Conservation (phyloP, 2,797 vertebrate species). For the Liasis olivaceus region DNA sequence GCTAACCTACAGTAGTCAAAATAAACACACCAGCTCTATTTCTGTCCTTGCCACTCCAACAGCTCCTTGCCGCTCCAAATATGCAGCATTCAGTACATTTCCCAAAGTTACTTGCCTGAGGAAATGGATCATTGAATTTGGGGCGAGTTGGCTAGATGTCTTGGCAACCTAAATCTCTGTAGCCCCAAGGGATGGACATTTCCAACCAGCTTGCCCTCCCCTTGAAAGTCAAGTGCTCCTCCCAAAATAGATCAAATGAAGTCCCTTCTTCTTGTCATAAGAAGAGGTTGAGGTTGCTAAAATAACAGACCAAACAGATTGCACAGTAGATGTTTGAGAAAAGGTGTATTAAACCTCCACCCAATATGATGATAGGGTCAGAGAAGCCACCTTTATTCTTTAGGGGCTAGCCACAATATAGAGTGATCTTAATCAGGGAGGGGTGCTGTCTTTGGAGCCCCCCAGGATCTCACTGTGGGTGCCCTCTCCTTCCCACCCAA, state of each 20-base stretch:
- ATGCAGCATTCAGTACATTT: neutral
- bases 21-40: constrained; percentile 30
- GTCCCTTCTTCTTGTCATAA: too few species aligned
- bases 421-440: neutral
- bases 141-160: neutral
- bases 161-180: neutral
- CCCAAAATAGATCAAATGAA: neutral
- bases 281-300: neutral
- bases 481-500: neutral
- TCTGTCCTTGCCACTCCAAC: neutral
- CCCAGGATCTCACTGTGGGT: neutral
- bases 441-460: neutral
- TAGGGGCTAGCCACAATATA: neutral
- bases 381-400: neutral
- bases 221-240: neutral
- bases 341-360: neutral
- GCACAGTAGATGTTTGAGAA: neutral
- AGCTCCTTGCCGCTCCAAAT: neutral
- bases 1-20: constrained; percentile 20
- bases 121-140: neutral
- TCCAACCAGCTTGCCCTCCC: neutral
- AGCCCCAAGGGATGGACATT: too few species aligned
- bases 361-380: neutral
- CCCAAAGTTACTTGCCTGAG: neutral
- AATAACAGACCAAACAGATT: neutral